Percentiles rank a stretch among this genome's conserved stretches.
These are phyloP conservation scores for Picus viridis DNA, from an alignment of 2,797 vertebrate species.

Conservation along the genomic window DNA sequence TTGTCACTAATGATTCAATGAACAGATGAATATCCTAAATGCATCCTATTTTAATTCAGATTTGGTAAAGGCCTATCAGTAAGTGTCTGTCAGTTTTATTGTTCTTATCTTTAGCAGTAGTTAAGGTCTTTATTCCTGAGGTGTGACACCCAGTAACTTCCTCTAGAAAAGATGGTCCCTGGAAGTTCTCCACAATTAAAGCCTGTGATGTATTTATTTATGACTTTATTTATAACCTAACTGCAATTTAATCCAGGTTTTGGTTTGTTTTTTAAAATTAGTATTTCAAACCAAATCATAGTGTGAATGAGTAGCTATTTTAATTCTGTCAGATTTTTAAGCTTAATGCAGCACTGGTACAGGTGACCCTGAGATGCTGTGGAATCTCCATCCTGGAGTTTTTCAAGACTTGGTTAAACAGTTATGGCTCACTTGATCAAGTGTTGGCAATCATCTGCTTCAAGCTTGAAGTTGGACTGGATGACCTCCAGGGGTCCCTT, in stretches of 20 bases:
- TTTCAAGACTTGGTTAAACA: not conserved
- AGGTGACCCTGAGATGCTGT: not conserved
- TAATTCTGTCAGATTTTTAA: not conserved
- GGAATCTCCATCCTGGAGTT: not conserved
- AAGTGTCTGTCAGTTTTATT: not conserved
- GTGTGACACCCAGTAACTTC: not conserved
- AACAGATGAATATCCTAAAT: not conserved
- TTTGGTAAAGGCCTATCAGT: not conserved
- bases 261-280: not conserved
- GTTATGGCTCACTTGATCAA: not conserved
- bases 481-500: slow-evolving; percentile 68
- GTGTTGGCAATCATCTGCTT: not conserved
- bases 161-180: not conserved
- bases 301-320: not conserved
- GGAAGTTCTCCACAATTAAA: not conserved
- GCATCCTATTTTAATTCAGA: not conserved
- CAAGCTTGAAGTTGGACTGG: slow-evolving; percentile 16
- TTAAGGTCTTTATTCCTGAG: not conserved
- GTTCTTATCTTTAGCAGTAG: not conserved
- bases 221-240: not conserved
- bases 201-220: not conserved
- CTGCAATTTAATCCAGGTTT: not conserved
- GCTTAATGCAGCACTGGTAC: not conserved
- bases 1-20: slow-evolving; percentile 17
- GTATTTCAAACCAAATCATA: not conserved